Conservation (phyloP, 2,888 invertebrate genomes). For the Sphaerophoria rueppellii region DNA sequence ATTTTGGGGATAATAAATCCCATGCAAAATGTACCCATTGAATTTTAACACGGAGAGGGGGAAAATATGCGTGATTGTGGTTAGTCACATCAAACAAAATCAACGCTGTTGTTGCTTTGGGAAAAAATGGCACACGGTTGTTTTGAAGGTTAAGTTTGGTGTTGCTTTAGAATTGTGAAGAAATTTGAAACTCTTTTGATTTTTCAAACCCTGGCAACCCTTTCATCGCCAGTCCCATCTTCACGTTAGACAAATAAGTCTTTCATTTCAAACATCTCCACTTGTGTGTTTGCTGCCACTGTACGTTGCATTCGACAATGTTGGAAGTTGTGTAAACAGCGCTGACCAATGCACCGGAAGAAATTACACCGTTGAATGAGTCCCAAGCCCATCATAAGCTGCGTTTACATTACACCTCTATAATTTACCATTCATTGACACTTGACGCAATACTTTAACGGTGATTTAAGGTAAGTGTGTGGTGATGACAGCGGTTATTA, state of each 20-base stretch:
- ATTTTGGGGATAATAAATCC: conserved; percentile 59
- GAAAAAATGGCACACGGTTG: conserved; percentile 36
- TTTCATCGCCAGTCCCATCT: neutral
- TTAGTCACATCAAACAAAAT: conserved; percentile 16
- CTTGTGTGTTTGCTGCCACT: neutral
- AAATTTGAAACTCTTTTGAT: no score
- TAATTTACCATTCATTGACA: conserved; percentile 40
- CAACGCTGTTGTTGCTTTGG: neutral
- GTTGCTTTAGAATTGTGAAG: neutral
- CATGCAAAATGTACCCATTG: conserved; percentile 22
- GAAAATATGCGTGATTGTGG: conserved; percentile 57
- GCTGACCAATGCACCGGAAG: conserved; percentile 67
- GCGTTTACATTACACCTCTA: neutral
- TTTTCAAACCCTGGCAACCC: conserved; percentile 30
- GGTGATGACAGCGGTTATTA: conserved; percentile 42
- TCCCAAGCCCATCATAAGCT: neutral
- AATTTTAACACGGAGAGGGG: neutral
- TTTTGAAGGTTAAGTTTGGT: conserved; percentile 17
- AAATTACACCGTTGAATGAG: conserved; percentile 50
- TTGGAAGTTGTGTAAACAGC: conserved; percentile 54
- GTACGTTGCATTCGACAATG: conserved; percentile 30
- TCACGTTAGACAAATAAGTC: conserved; percentile 17
- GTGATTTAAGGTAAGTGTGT: conserved; percentile 5
- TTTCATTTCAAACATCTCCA: conserved; percentile 1
- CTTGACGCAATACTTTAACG: conserved; percentile 44